Percentiles rank a stretch among this genome's conserved stretches.
These are phyloP conservation scores for Trissolcus brochymenae DNA, from an alignment of 2,888 invertebrate species.

Conservation along the genomic window DNA sequence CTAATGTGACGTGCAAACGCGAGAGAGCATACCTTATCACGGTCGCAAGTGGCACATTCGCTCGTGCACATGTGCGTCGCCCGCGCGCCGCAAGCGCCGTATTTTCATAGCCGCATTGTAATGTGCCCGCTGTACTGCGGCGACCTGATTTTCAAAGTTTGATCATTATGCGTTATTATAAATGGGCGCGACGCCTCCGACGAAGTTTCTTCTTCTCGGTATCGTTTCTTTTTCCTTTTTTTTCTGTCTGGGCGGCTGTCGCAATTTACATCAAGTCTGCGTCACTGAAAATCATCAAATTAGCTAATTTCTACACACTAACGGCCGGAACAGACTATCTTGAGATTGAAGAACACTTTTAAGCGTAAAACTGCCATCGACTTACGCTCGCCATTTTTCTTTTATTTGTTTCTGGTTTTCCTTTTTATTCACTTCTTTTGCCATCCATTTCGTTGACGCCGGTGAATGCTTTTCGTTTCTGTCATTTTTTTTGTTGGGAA, in stretches of 20 bases:
- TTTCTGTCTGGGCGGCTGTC: background rate
- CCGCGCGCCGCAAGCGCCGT: constrained; percentile 48
- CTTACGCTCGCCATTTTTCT: constrained; percentile 38
- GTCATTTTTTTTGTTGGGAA: too few species aligned
- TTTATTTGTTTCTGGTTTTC: background rate
- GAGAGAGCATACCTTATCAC: constrained; percentile 46
- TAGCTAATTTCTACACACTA: constrained; percentile 69
- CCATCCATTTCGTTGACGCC: constrained; percentile 1
- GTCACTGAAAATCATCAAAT: constrained; percentile 63
- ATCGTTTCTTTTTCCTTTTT: constrained; percentile 20
- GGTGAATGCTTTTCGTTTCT: too few species aligned
- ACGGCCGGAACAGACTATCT: constrained; percentile 74
- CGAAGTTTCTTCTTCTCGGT: constrained; percentile 32
- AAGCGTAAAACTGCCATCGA: constrained; percentile 58
- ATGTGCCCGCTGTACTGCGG: constrained; percentile 53
- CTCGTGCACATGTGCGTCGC: constrained; percentile 48
- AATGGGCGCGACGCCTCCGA: constrained; percentile 19
- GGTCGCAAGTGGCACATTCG: constrained; percentile 50
- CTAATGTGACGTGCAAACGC: constrained; percentile 57
- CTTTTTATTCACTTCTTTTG: constrained; percentile 16
- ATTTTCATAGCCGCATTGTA: constrained; percentile 54
- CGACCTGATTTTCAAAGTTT: constrained; percentile 46
- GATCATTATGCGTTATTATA: constrained; percentile 47
- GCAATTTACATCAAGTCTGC: constrained; percentile 48
- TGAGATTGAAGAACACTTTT: constrained; percentile 65